Evolutionary conservation across 2,888 invertebrate species (phyloP), one percentile per base, ranked within the genome.

Genomic region (Eretmocerus hayati): DNA sequence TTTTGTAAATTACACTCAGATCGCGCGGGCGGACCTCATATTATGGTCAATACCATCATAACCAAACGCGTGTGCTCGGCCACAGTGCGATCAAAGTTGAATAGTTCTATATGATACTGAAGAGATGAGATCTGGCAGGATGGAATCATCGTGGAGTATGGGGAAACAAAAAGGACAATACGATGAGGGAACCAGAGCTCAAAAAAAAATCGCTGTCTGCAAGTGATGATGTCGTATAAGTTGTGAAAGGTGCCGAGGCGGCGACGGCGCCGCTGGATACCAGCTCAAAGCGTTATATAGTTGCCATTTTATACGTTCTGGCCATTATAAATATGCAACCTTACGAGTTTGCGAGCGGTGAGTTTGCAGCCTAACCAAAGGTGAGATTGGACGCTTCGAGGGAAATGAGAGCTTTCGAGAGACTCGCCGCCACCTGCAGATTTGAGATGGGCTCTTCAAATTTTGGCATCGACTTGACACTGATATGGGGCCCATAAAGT

Each of bases 251-350:
- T 45, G 44, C 44, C 38, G 44, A 42, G 4, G 31, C 44, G 15
- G 30, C 37, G 30, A 26, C 40, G 42, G 30, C 37, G 30, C 40
- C 40, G 42, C 32, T 33, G 32, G 35, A 42, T 23, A 33, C 45
- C 35, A 41, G 36, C 35, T n/a, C n/a, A n/a, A n/a, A n/a, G 41
- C 15, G 20, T 46, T 67, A 70, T 69, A 70, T 70, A 60, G 59
- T 70, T 65, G 66, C 63, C 63, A 59, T 67, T 70, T 70, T 70
- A 70, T 66, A 65, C 62, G 59, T 62, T 46, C 46, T 59, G 57
- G 55, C 50, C 58, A 57, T 56, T 63, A 65, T 70, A 70, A 70
- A 69, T 66, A 70, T 64, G 59, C 58, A 56, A 67, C 63, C 62
- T 70, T 70, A 70, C 61, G 70, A 68, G 67, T 65, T 50, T 55